phyloP scores from a whole-genome alignment of 2,797 vertebrate species.

The Triplophysa yarkandensis region DNA sequence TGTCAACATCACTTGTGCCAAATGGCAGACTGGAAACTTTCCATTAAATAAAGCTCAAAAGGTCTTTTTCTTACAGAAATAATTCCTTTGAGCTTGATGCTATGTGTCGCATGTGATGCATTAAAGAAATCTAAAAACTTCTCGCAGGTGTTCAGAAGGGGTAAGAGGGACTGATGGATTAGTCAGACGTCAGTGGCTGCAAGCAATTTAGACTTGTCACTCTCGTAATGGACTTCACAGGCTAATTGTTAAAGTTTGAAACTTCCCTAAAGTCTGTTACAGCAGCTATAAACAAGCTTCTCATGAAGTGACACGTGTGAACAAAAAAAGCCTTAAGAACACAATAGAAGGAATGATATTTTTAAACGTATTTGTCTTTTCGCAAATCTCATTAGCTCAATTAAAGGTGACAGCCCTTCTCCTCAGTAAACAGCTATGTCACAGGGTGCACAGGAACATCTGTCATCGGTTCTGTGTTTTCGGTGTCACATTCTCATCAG shows the following conservation, averaged over 20 bases:
- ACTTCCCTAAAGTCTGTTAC: constrained; percentile 17
- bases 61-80: neutral
- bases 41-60: neutral
- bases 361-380: constrained; percentile 39
- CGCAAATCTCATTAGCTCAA: constrained; percentile 53
- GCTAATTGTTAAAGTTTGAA: constrained; percentile 38
- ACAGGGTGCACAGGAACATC: constrained; percentile 35
- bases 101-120: neutral
- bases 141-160: neutral
- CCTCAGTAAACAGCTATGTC: constrained; percentile 42
- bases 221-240: constrained; percentile 8
- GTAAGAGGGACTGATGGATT: constrained; percentile 23
- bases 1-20: neutral
- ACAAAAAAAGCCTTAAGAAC: constrained; percentile 16
- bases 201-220: constrained; percentile 20
- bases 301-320: constrained; percentile 21
- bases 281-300: constrained; percentile 3
- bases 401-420: constrained; percentile 51
- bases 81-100: neutral
- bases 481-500: constrained; percentile 34
- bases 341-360: constrained; percentile 16
- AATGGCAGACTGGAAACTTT: neutral
- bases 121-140: neutral
- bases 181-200: constrained; percentile 14
- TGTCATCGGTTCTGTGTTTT: constrained; percentile 55